Conservation (phyloP, 2,113 vertebrate species). For the Chrysemys picta region DNA sequence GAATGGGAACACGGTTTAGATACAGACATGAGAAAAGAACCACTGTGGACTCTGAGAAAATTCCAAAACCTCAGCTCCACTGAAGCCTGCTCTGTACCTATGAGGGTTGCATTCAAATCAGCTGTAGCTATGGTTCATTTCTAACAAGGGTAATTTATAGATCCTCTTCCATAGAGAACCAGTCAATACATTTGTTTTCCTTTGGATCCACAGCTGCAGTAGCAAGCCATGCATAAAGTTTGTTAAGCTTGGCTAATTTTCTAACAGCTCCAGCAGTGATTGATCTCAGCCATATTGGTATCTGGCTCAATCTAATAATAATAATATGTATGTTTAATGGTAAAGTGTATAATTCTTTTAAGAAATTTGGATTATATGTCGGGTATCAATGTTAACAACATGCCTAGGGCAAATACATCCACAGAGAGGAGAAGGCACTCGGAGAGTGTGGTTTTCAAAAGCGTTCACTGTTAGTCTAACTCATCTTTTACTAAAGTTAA, state of each 20-base stretch:
- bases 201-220: background rate
- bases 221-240: constrained; percentile 33
- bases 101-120: background rate
- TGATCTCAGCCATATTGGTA: constrained; percentile 15
- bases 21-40: background rate
- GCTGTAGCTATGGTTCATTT: background rate
- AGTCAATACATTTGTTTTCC: background rate
- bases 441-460: background rate
- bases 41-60: rapidly evolving
- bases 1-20: background rate
- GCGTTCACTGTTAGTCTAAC: background rate
- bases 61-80: background rate
- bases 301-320: constrained; percentile 43
- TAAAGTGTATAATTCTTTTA: constrained; percentile 47
- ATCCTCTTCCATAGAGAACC: background rate
- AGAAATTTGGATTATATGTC: constrained; percentile 15
- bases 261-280: constrained; percentile 44
- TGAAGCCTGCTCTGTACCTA: rapidly evolving
- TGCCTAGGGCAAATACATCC: background rate
- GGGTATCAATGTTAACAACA: background rate
- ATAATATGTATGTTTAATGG: constrained; percentile 52
- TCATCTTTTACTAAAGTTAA: background rate
- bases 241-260: constrained; percentile 63
- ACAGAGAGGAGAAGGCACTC: background rate
- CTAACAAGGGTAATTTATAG: background rate